Conservation (phyloP, 2,888 invertebrate species). For the Melitaea athalia region DNA sequence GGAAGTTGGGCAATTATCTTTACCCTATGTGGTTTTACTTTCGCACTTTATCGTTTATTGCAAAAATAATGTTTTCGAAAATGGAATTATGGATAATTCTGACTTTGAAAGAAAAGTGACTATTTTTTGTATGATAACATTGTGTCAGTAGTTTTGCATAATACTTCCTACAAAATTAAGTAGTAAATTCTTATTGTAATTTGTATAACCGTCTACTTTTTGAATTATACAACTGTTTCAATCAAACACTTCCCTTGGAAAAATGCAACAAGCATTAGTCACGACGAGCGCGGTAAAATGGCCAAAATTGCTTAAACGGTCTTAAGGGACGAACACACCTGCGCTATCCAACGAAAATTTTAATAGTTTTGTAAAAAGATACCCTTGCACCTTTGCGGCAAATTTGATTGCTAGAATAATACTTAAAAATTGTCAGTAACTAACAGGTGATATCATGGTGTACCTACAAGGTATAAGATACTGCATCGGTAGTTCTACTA, state of each 20-base stretch:
- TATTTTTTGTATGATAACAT: background rate
- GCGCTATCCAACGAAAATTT: background rate
- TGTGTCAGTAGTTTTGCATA: too few species aligned
- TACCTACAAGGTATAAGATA: too few species aligned
- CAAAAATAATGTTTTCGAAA: background rate
- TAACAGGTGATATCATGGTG: too few species aligned
- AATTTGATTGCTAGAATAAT: too few species aligned
- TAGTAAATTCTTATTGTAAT: too few species aligned
- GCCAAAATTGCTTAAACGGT: slow-evolving; percentile 10
- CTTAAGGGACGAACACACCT: background rate
- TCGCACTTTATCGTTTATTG: background rate
- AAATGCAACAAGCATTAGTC: background rate
- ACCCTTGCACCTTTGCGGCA: too few species aligned
- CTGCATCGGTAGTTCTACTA: too few species aligned
- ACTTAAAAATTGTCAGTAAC: too few species aligned
- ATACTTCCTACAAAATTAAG: too few species aligned
- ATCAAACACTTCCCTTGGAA: slow-evolving; percentile 11
- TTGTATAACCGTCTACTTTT: background rate
- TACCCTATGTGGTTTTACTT: slow-evolving; percentile 29
- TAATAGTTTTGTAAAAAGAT: background rate
- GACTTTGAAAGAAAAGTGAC: too few species aligned
- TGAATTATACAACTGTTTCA: slow-evolving; percentile 2
- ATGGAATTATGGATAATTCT: background rate
- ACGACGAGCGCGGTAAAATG: slow-evolving; percentile 13
- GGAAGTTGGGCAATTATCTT: slow-evolving; percentile 38